Base-by-base conservation (phyloP, 1,140 invertebrate species). In the Drosophila miranda region DNA sequence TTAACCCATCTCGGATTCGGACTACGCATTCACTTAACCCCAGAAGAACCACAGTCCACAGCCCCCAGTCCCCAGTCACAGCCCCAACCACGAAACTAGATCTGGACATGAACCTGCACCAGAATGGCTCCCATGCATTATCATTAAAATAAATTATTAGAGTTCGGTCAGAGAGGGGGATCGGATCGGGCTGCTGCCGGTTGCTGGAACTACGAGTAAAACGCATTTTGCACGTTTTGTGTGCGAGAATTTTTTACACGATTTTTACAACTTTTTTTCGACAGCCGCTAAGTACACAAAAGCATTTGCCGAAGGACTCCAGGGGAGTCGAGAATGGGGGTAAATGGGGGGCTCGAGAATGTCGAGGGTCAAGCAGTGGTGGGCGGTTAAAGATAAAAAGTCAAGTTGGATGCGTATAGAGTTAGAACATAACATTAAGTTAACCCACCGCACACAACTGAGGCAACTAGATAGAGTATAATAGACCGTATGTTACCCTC, bases 61-160 rank as follows among this genome's bases (percentile, higher is more conserved):
- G 16, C 16, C 16, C 23, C 23, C 4, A 5, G 23, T 26, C 23
- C 23, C 23, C 23, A 26, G 23, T 26, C 23, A 0, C 1, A 26
- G 23, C 23, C 4, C 23, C 4, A 57, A 34, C 57, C 73, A 67
- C 11, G 34, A 1, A 0, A 38, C 34, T 38, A 13, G 34, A 38
- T 13, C 11, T 38, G 34, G 11, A 38, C 34, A 38, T 38, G 34
- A 38, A 38, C 34, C 34, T 38, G 34, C 34, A 38, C 11, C 34
- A 11, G 44, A 78, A 75, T 78, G 77, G 77, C 77, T 50, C 70
- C 50, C 58, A 78, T 89, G 84, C 84, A 89, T 89, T 89, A 89
- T 89, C 84, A 87, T 89, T 89, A 89, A 89, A 84, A 89, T 89
- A 89, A 89, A 89, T 81, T 89, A 89, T 89, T 89, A 86, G 84